Conservation (phyloP, 1,140 invertebrate species). For the Trichogramma pretiosum region DNA sequence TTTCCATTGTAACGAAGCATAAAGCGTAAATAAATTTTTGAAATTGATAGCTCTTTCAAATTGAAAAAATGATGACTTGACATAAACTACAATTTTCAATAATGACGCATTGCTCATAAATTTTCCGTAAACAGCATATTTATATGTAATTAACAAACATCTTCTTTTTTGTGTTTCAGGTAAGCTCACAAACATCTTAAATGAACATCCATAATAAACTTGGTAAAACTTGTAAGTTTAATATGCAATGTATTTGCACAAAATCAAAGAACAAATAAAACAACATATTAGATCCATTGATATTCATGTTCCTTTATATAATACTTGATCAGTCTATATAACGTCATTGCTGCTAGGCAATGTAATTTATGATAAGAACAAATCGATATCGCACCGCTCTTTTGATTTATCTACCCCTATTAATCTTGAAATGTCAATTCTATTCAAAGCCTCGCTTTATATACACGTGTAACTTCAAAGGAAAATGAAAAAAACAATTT, state of each 20-base stretch:
- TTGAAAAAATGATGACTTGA: no score
- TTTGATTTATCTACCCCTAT: slow-evolving; percentile 16
- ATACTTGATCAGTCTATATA: no score
- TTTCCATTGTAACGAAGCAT: no score
- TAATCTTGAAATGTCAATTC: slow-evolving; percentile 26
- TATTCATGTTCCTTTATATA: no score
- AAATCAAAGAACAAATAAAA: not conserved
- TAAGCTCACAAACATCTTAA: slow-evolving; percentile 8
- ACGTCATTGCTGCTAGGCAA: not conserved
- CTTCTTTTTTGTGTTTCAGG: slow-evolving; percentile 12
- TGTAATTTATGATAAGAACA: slow-evolving; percentile 38
- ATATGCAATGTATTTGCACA: not conserved
- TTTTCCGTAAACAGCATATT: no score
- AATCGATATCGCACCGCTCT: slow-evolving; percentile 30
- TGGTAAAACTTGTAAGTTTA: slow-evolving; percentile 10
- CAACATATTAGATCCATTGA: no score
- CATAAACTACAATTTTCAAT: not conserved
- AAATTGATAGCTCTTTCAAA: no score
- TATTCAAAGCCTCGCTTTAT: no score
- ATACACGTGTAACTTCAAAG: slow-evolving; percentile 9
- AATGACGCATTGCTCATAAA: no score
- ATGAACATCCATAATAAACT: no score
- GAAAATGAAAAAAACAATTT: not conserved
- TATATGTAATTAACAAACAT: not conserved
- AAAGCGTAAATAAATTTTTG: no score